Percentiles rank a stretch among this genome's conserved stretches.
Conservation (phyloP, 2,888 invertebrate species). For the Leucania comma region DNA sequence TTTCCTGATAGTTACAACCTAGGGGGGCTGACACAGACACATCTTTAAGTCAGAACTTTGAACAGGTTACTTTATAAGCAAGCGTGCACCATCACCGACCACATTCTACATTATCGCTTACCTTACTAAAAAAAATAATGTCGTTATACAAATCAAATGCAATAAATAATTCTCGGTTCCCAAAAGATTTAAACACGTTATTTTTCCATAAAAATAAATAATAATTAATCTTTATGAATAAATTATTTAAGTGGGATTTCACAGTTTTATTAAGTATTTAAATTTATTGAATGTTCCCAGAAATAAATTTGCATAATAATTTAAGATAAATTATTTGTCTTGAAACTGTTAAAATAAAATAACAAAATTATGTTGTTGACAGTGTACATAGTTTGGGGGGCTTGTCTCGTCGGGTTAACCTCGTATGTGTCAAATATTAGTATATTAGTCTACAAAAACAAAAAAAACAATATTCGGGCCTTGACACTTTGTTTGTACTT, state of each 20-base stretch:
- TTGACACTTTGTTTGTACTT: not conserved
- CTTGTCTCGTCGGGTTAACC: not conserved
- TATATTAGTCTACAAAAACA: constrained; percentile 9
- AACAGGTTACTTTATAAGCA: too few relatives aligned
- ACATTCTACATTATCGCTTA: too few relatives aligned
- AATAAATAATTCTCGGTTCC: too few relatives aligned
- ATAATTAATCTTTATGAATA: not conserved
- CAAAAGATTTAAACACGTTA: not conserved
- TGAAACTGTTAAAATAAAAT: not conserved
- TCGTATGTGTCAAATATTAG: constrained; percentile 24
- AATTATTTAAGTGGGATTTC: not conserved
- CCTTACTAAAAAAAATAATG: too few relatives aligned
- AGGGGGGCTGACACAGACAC: too few relatives aligned
- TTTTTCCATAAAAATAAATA: not conserved
- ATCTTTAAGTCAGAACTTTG: too few relatives aligned
- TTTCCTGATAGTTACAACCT: too few relatives aligned
- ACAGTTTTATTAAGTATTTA: not conserved
- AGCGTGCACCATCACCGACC: too few relatives aligned
- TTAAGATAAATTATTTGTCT: not conserved
- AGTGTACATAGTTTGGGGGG: not conserved
- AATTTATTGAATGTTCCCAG: not conserved
- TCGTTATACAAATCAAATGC: too few relatives aligned
- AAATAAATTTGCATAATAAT: not conserved
- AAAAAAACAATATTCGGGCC: not conserved
- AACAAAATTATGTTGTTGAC: constrained; percentile 7